Base-by-base conservation (phyloP, 2,888 invertebrate species). In the Drosophila anomalipes region DNA sequence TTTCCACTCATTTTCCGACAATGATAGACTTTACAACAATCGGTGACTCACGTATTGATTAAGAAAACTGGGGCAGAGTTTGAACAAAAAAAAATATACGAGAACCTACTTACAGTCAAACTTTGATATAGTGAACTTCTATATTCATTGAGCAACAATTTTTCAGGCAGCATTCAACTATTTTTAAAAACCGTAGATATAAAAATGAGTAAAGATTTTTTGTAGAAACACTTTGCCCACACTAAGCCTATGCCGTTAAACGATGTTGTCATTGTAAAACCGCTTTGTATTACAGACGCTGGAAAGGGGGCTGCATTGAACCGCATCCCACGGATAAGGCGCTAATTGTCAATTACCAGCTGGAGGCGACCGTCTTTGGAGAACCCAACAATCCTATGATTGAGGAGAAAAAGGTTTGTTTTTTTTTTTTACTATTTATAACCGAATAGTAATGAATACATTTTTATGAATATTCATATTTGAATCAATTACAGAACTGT, bases 241-340 rank as follows among this genome's bases (percentile, higher is more conserved):
- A 37, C 16, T 26, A 16, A 22, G 22, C 16, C 6, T 30, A 12
- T 7, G 35, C 30, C 10, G 19, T 53, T 26, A 32, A 60, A 32
- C 12, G 3, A 16, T 39, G 14, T 56, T 62, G 3, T 54, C 30
- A 22, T 35, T 60, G 32, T 28, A 1, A 62, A 41, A 19, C 39
- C 26, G n/a, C 32, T 33, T 52, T 30, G 22, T 60, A 30, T 79
- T 68, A 7, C 58, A 96, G 96, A 84, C 95, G 96, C 92, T 95
- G 96, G 84, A 95, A 95, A 94, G 96, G 97, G 72, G 97, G 97
- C 59, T 95, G 95, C 72, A 95, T 98, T 77, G 98, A 98, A 94
- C 97, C 97, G 26, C 98, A 98, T 94, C 97, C 98, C 14, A 96
- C 96, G 61, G 96, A 98, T 91, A 96, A 97, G 91, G 97, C 98